phyloP scores from a whole-genome alignment of 2,113 vertebrate genomes.

The Chaetodon trifascialis region DNA sequence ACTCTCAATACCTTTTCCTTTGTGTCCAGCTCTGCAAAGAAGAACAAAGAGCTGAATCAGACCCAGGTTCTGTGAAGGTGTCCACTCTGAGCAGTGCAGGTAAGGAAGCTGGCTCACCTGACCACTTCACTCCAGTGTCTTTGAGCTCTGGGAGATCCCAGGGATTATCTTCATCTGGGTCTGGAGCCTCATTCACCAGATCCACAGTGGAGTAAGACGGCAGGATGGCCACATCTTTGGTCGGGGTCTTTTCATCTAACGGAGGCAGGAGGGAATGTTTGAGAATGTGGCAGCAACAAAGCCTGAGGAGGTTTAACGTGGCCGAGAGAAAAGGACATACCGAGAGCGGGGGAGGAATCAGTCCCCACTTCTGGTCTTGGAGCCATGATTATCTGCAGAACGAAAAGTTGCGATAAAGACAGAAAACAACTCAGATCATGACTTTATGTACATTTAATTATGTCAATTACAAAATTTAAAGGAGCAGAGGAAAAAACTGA shows the following conservation, averaged over 20 bases:
- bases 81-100: background rate
- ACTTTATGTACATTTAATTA: background rate
- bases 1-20: constrained; percentile 88
- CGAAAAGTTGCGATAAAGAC: background rate
- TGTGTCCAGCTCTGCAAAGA: constrained; percentile 88
- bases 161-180: constrained; percentile 76
- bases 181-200: constrained; percentile 80
- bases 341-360: constrained; percentile 63
- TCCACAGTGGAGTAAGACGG: constrained; percentile 87
- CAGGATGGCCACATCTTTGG: constrained; percentile 79
- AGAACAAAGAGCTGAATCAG: constrained; percentile 53
- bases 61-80: background rate
- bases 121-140: constrained; percentile 91
- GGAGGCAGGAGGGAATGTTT: constrained; percentile 1
- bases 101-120: constrained; percentile 84
- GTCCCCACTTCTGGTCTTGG: constrained; percentile 87
- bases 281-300: background rate
- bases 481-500: background rate
- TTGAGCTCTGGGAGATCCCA: constrained; percentile 91
- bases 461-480: background rate
- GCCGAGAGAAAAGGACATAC: constrained; percentile 50
- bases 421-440: background rate
- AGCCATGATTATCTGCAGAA: constrained; percentile 86
- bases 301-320: background rate
- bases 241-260: constrained; percentile 57